A percentile compares a stretch with the other conserved stretches of the same genome.
phyloP scores from a whole-genome alignment of 2,797 vertebrate species.

The Telmatherina bonti region DNA sequence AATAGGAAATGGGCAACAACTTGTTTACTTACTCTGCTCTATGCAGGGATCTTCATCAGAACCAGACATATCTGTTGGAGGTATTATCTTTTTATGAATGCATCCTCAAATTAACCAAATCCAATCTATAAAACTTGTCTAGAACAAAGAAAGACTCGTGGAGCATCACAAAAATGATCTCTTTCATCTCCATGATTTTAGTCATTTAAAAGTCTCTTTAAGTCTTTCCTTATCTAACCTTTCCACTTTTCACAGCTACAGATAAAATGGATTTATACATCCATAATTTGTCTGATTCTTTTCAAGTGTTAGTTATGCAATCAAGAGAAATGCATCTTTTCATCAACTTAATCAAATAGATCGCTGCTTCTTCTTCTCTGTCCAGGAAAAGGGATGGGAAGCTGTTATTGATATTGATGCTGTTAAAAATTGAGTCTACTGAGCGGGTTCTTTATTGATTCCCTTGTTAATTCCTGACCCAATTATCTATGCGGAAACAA shows the following conservation, averaged over 20 bases:
- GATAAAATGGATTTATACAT: too few species aligned
- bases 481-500: too few species aligned
- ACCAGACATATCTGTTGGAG: conserved; percentile 27
- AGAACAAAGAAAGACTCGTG: conserved; percentile 12
- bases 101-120: conserved; percentile 28
- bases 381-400: too few species aligned
- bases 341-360: background rate
- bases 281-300: background rate
- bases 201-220: background rate
- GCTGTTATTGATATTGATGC: too few species aligned
- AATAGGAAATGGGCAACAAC: conserved; percentile 28
- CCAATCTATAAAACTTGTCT: conserved; percentile 37
- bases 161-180: conserved; percentile 9
- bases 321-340: too few species aligned
- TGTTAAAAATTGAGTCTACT: too few species aligned
- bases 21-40: conserved; percentile 11
- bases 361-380: too few species aligned
- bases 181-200: background rate
- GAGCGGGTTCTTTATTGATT: too few species aligned
- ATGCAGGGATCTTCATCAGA: conserved; percentile 34
- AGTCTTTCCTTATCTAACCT: background rate
- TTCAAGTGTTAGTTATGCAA: background rate
- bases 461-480: too few species aligned
- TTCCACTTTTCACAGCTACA: background rate
- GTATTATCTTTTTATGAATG: conserved; percentile 35